Evolutionary conservation across 1,140 invertebrate genomes (phyloP), one percentile per base, ranked within the genome.

Genomic region (Pseudomyrmex pallidus): DNA sequence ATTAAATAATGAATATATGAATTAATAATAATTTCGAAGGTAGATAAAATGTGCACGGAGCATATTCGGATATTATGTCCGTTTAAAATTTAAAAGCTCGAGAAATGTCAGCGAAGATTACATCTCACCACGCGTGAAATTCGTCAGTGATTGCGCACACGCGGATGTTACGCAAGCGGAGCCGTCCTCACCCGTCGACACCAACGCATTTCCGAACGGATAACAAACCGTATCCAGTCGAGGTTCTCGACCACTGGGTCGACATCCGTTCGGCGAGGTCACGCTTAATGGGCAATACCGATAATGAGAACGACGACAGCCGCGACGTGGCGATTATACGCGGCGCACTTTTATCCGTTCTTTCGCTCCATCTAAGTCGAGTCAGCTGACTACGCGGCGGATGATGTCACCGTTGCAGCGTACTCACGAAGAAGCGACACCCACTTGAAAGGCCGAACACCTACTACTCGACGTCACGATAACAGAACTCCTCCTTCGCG

Each of bases 301-400:
- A 82, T 78, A 72, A 87, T 82, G 72, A 82, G 80, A 70, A 78
- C 62, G 76, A 78, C 80, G 70, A 64, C 74, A 50, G 70, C 35
- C 57, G 25, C 20, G 5, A 35, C 35, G 35, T 77, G 22, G 44
- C 17, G 78, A 80, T 87, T 77, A 83, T 50, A 35, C 35, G 61
- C 72, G 56, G 50, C 85, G 89, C 57, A 86, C 88, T 91, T 91
- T 90, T 90, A 87, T 88, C 77, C 83, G 84, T 85, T 94, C 93
- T 94, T 94, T 94, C 94, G 92, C 93, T 94, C 94, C 93, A 94
- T 94, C 93, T 94, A 94, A 93, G 93, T 94, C 91, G 87, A 89
- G 89, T 92, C 93, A 94, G 93, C 92, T 94, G 93, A 93, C 91
- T 91, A 77, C 84, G 80, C 64, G 70, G 63, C 66, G 70, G 93